Percentiles rank a stretch among this genome's conserved stretches.
Evolutionary conservation across 2,113 vertebrate genomes (phyloP).

Genomic region (Mormoops blainvillei): DNA sequence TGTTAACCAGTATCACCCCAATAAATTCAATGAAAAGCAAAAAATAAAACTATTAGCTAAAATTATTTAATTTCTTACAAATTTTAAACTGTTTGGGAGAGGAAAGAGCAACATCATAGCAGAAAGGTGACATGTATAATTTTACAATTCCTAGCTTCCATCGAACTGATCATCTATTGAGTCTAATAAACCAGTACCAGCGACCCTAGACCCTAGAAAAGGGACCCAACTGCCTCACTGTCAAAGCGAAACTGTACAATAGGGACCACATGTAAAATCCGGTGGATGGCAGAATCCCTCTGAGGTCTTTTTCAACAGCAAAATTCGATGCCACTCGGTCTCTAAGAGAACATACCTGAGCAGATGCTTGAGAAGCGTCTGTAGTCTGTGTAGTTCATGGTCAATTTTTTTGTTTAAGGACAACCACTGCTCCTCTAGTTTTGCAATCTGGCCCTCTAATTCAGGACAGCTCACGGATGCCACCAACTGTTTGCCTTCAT

Average conservation of each 20-base stretch:
- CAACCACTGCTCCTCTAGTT: slow-evolving; percentile 84
- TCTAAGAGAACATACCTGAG: slow-evolving; percentile 79
- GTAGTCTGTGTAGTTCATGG: slow-evolving; percentile 72
- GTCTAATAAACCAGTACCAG: background rate
- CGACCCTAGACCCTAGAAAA: background rate
- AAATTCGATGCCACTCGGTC: rapidly evolving
- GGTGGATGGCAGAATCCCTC: background rate
- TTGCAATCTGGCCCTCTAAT: slow-evolving; percentile 75
- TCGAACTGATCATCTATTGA: background rate
- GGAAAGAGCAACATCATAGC: background rate
- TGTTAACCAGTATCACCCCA: too few species aligned
- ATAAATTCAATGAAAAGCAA: too few species aligned
- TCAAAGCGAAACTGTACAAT: rapidly evolving
- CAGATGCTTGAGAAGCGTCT: slow-evolving; percentile 79
- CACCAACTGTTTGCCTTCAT: slow-evolving; percentile 81
- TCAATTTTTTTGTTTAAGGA: slow-evolving; percentile 80
- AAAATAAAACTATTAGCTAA: background rate
- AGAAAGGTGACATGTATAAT: background rate
- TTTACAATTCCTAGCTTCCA: background rate
- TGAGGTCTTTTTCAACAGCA: background rate
- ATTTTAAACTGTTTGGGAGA: background rate
- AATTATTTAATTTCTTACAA: background rate
- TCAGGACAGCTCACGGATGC: slow-evolving; percentile 72
- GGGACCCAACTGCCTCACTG: background rate
- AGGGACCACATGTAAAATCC: rapidly evolving